Conservation (phyloP, 1,140 invertebrate genomes). For the Venturia canescens region DNA sequence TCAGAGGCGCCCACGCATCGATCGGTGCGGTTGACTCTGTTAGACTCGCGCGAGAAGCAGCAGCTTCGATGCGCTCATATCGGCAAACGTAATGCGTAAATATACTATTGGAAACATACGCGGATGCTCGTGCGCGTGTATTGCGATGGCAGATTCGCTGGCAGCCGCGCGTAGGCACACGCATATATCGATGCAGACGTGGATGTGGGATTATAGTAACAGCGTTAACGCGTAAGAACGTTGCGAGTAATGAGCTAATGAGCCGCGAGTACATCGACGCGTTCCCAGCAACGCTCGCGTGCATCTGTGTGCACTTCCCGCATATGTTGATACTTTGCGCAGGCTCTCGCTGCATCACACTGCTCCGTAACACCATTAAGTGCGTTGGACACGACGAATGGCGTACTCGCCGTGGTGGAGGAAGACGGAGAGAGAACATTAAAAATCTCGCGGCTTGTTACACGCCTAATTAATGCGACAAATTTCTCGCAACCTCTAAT, state of each 20-base stretch:
- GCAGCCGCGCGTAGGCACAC: too few species aligned
- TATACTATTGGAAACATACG: not conserved
- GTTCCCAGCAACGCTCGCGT: not conserved
- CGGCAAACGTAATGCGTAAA: not conserved
- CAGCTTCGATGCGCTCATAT: not conserved
- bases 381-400: constrained; percentile 18
- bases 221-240: constrained; percentile 52
- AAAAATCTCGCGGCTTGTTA: constrained; percentile 60
- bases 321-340: not conserved
- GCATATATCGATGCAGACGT: not conserved
- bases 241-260: constrained; percentile 61
- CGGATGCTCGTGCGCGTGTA: not conserved
- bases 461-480: constrained; percentile 71
- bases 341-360: not conserved
- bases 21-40: constrained; percentile 29
- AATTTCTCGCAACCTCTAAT: constrained; percentile 66
- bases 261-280: constrained; percentile 48
- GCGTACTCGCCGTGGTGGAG: not conserved
- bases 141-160: not conserved
- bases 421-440: constrained; percentile 40
- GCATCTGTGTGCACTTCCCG: constrained; percentile 16
- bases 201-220: not conserved
- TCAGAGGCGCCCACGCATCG: constrained; percentile 16
- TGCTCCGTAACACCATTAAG: not conserved
- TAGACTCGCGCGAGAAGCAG: constrained; percentile 10